phyloP scores from a whole-genome alignment of 2,797 vertebrate species.

The Tolypeutes matacus region DNA sequence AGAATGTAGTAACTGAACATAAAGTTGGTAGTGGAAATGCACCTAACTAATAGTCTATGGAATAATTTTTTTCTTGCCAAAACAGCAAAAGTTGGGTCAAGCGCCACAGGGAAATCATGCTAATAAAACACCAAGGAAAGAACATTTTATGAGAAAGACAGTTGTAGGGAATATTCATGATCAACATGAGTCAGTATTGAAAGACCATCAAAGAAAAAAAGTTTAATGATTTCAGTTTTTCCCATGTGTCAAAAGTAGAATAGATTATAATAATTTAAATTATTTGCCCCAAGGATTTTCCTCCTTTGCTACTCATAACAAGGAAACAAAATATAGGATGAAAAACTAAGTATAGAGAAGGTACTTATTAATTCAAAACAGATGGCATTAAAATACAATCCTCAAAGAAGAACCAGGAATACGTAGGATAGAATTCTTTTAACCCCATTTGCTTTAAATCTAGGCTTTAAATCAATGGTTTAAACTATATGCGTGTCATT shows the following conservation, averaged over 20 bases:
- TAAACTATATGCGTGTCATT: not conserved
- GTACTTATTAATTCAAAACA: slow-evolving; percentile 35
- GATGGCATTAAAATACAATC: not conserved
- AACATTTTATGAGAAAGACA: not conserved
- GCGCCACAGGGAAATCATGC: slow-evolving; percentile 40
- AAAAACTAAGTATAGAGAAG: not conserved
- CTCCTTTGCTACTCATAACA: not conserved
- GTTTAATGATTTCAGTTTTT: slow-evolving; percentile 8
- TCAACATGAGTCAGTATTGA: slow-evolving; percentile 23
- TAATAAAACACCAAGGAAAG: slow-evolving; percentile 44
- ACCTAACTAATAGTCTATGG: not conserved
- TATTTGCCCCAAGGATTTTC: not conserved
- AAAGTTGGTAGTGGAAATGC: slow-evolving; percentile 59
- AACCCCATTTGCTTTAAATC: not conserved
- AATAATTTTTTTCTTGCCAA: slow-evolving; percentile 73
- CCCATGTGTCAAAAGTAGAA: not conserved
- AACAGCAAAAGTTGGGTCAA: slow-evolving; percentile 49
- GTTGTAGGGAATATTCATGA: slow-evolving; percentile 49
- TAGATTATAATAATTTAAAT: not conserved
- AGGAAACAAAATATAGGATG: not conserved
- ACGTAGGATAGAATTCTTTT: not conserved
- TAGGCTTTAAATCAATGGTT: not conserved
- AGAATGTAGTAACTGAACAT: slow-evolving; percentile 60
- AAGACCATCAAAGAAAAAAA: not conserved
- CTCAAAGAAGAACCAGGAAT: not conserved